phyloP scores from a whole-genome alignment of 2,888 invertebrate genomes.

The Autographa pulchrina region DNA sequence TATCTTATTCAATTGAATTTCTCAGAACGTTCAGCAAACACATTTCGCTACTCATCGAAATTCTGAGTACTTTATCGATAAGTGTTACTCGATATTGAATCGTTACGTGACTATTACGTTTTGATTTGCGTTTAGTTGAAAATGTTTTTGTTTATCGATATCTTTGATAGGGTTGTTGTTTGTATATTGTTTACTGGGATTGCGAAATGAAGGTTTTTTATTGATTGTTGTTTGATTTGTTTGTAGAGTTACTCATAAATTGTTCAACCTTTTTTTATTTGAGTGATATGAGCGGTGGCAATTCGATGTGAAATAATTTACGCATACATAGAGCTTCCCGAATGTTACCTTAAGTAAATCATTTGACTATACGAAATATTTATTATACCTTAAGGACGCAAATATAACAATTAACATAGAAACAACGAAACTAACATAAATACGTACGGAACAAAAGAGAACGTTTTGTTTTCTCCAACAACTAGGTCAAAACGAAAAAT shows the following conservation, averaged over 20 bases:
- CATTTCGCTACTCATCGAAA: conserved; percentile 28
- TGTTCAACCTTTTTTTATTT: background rate
- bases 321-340: too few relatives aligned
- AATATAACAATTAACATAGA: background rate
- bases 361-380: too few relatives aligned
- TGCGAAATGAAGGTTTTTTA: background rate
- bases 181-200: background rate
- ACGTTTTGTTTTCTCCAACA: background rate
- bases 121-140: conserved; percentile 15
- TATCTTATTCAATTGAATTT: conserved; percentile 32
- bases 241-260: background rate
- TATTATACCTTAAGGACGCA: background rate
- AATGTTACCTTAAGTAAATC: too few relatives aligned
- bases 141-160: background rate
- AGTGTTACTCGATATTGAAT: conserved; percentile 26
- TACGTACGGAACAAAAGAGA: background rate
- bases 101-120: conserved; percentile 38
- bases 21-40: conserved; percentile 29
- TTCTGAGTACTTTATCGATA: conserved; percentile 36
- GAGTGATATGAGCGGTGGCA: too few relatives aligned
- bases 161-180: background rate
- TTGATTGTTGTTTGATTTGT: background rate
- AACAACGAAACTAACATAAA: background rate
- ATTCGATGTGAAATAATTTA: too few relatives aligned
- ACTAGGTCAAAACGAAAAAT: background rate